Evolutionary conservation across 2,113 vertebrate species (phyloP).

Genomic region (Thamnophis sirtalis): DNA sequence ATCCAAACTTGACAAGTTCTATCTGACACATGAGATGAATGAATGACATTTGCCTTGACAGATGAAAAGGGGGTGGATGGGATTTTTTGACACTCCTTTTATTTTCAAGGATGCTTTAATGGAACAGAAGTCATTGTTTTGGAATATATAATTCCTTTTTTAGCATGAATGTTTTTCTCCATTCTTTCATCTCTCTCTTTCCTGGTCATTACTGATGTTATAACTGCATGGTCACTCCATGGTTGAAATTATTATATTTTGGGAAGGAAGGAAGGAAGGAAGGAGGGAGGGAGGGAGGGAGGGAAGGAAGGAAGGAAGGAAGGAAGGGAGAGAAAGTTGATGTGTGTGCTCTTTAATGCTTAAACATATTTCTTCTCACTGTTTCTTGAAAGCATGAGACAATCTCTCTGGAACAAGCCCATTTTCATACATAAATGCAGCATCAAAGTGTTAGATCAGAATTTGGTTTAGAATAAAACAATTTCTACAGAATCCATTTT

Average conservation of each 20-base stretch:
- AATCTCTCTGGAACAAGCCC: not conserved
- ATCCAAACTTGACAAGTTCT: slow-evolving; percentile 23
- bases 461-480: not conserved
- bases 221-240: not conserved
- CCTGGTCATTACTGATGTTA: not conserved
- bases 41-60: slow-evolving; percentile 43
- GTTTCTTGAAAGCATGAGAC: not conserved
- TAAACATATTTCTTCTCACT: not conserved
- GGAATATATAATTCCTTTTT: not conserved
- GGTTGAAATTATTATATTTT: not conserved
- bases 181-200: not conserved
- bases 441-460: not conserved
- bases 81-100: not conserved
- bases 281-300: not conserved
- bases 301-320: not conserved
- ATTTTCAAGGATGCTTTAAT: not conserved
- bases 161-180: not conserved
- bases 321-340: not conserved
- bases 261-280: not conserved
- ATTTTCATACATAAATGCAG: not conserved
- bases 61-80: slow-evolving; percentile 8
- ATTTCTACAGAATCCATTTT: not conserved
- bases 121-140: not conserved
- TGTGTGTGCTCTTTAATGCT: not conserved
- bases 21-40: slow-evolving; percentile 34